Base-by-base conservation (phyloP, 2,888 invertebrate genomes). In the Mimas tiliae region DNA sequence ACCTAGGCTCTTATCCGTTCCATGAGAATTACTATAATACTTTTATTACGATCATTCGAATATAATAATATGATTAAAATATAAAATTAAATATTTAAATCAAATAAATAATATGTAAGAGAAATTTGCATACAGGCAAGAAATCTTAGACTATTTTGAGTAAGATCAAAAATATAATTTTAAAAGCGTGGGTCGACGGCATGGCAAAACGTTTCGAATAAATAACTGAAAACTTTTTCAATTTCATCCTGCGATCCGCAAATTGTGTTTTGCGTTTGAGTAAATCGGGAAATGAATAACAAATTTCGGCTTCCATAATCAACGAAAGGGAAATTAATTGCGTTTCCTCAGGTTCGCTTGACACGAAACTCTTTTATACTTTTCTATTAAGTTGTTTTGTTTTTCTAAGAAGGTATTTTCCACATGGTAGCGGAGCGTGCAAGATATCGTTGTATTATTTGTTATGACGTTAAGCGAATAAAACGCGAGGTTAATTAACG, bases 161-260 rank as follows among this genome's bases (percentile, higher is more conserved):
- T 72, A 76, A 76, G 77, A 77, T 83, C 75, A 84, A 87, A 88
- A 89, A 88, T 87, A 88, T 85, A 89, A 87, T 88, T 88, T 55
- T 85, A 87, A 88, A 84, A 83, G 81, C 75, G 73, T 75, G 74
- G 78, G 82, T 84, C 84, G 77, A 78, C 81, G 82, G 84, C 85
- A 79, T 80, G 78, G 81, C 76, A 83, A 85, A 85, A 84, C 85
- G 87, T 74, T 88, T 82, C 85, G 89, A 90, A 91, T 92, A 91
- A 91, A 91, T 91, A 91, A 91, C 88, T 84, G 85, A 82, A 91
- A 92, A 92, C 90, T 92, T 92, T 92, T 92, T 92, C 91, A 92
- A 91, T 92, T 91, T 91, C 89, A 90, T 85, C 87, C 85, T 81
- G 76, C 86, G 85, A 89, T 87, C 87, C 87, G 83, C 86, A 91